A percentile compares a stretch with the other conserved stretches of the same genome.
phyloP scores from a whole-genome alignment of 2,797 vertebrate genomes.

The Sylvilagus floridanus region DNA sequence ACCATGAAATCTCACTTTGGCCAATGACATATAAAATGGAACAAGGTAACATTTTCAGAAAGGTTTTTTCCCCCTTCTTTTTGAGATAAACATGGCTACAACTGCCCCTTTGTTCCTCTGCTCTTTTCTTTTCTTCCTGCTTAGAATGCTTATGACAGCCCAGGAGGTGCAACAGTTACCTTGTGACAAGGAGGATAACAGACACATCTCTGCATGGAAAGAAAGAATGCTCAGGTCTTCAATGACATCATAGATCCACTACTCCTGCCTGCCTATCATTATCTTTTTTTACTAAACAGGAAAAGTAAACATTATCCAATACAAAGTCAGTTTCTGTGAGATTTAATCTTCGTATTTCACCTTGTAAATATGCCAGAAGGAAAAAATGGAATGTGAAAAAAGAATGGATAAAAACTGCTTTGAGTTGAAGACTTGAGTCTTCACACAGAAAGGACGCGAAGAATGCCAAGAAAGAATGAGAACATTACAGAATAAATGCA shows the following conservation, averaged over 20 bases:
- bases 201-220: not conserved
- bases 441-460: not conserved
- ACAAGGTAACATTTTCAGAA: not conserved
- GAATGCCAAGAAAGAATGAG: not conserved
- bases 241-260: not conserved
- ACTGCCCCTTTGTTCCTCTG: not conserved
- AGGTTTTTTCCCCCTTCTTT: not conserved
- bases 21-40: not conserved
- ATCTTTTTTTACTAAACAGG: not conserved
- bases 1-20: not conserved
- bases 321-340: not conserved
- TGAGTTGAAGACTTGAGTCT: not conserved
- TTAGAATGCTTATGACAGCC: not conserved
- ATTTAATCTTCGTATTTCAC: not conserved
- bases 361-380: not conserved
- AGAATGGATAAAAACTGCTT: not conserved
- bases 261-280: not conserved
- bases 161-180: not conserved
- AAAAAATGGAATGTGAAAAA: not conserved
- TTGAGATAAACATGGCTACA: not conserved
- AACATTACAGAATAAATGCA: not conserved
- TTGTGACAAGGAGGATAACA: not conserved
- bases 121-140: constrained; percentile 8
- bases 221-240: not conserved
- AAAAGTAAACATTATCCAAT: not conserved